Conservation (phyloP, 2,113 vertebrate genomes). For the Scophthalmus maximus region DNA sequence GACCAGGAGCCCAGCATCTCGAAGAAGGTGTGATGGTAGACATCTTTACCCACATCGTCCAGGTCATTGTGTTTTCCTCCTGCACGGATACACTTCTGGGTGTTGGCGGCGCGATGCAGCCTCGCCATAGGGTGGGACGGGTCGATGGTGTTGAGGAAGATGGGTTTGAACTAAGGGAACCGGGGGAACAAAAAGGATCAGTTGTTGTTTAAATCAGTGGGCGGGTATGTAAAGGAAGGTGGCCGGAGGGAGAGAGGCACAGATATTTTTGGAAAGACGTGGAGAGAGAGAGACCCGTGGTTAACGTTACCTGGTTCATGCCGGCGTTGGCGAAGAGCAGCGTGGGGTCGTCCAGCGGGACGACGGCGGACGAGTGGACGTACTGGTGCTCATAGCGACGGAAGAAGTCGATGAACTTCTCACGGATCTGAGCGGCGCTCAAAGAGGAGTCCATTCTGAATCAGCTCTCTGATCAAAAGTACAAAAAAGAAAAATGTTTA, state of each 20-base stretch:
- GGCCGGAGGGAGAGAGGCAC: not conserved
- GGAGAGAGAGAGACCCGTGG: not conserved
- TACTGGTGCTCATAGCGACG: conserved; percentile 88
- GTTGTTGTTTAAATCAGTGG: not conserved
- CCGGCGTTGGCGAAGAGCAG: conserved; percentile 97
- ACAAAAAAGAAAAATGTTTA: not conserved
- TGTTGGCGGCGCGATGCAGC: conserved; percentile 93
- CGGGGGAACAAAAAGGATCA: not conserved
- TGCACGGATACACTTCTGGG: conserved; percentile 97
- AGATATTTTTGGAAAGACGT: too few species aligned
- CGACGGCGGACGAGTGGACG: conserved; percentile 92
- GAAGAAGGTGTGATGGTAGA: conserved; percentile 99
- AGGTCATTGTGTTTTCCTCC: conserved; percentile 98
- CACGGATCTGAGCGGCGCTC: conserved; percentile 91
- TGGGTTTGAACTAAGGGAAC: conserved; percentile 91
- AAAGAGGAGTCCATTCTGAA: conserved; percentile 87
- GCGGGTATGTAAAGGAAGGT: not conserved
- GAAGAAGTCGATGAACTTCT: conserved; percentile 96
- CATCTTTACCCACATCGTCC: conserved; percentile 97
- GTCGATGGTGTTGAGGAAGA: conserved; percentile 97
- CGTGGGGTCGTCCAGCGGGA: conserved; percentile 96
- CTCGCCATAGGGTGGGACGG: conserved; percentile 95
- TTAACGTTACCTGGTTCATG: conserved; percentile 93
- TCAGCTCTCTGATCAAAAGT: conserved; percentile 44
- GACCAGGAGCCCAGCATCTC: conserved; percentile 99